phyloP scores from a whole-genome alignment of 2,888 invertebrate species.

The Anarsia innoxiella region DNA sequence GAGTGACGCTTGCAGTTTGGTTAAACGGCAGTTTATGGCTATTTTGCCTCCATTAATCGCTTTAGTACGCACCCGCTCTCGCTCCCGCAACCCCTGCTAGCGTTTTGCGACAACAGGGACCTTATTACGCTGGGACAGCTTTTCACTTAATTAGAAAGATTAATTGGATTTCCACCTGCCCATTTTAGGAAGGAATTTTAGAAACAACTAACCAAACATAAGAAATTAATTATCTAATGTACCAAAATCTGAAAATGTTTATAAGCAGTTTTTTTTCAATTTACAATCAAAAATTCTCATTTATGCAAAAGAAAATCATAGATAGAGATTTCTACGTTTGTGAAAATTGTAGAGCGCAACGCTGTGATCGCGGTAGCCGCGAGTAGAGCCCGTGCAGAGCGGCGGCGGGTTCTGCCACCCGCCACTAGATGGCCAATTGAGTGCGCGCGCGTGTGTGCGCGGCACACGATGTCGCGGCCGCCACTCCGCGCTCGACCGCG shows the following conservation, averaged over 20 bases:
- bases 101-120: background rate
- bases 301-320: too few relatives aligned
- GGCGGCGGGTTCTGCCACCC: slow-evolving; percentile 48
- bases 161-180: slow-evolving; percentile 5
- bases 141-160: slow-evolving; percentile 10
- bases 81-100: slow-evolving; percentile 40
- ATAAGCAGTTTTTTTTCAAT: too few relatives aligned
- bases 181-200: too few relatives aligned
- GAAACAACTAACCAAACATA: too few relatives aligned
- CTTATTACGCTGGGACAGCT: slow-evolving; percentile 6
- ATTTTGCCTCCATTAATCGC: slow-evolving; percentile 74
- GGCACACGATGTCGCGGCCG: slow-evolving; percentile 52
- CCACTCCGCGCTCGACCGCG: slow-evolving; percentile 73
- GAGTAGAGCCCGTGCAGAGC: slow-evolving; percentile 11
- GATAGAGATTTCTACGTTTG: too few relatives aligned
- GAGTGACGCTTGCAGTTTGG: slow-evolving; percentile 74
- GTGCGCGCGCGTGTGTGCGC: slow-evolving; percentile 61
- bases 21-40: slow-evolving; percentile 74
- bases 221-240: too few relatives aligned
- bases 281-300: too few relatives aligned
- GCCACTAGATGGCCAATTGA: slow-evolving; percentile 48
- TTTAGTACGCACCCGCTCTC: slow-evolving; percentile 63
- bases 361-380: slow-evolving; percentile 1
- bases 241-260: too few relatives aligned
- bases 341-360: too few relatives aligned